These are phyloP conservation scores for Pseudomyrmex gracilis DNA, from an alignment of 1,140 invertebrate species.

Conservation along the genomic window DNA sequence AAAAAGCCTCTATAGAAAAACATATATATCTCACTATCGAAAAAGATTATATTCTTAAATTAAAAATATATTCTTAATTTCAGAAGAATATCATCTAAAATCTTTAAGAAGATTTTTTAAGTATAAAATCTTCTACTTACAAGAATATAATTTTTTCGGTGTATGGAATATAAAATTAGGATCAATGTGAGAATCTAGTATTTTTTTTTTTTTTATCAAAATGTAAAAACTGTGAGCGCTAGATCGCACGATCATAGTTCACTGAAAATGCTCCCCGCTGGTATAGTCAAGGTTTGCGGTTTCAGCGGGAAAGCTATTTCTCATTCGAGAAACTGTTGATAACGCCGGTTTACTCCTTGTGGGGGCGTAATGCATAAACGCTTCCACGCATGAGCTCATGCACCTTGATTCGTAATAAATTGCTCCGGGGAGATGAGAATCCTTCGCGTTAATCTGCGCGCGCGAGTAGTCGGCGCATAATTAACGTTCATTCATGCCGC, in stretches of 20 bases:
- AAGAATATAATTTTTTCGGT: no score
- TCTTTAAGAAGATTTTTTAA: no score
- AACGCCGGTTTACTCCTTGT: conserved; percentile 1
- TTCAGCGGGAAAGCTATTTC: not conserved
- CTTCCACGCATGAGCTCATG: conserved; percentile 68
- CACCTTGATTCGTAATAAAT: conserved; percentile 68
- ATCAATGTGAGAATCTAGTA: not conserved
- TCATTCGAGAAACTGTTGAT: conserved; percentile 38
- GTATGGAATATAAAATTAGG: no score
- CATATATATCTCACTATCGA: no score
- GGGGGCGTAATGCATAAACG: conserved; percentile 46
- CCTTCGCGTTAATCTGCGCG: conserved; percentile 46
- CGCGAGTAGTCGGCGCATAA: conserved; percentile 50
- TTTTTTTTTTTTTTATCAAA: no score
- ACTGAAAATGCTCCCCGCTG: not conserved
- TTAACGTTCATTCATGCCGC: conserved; percentile 67
- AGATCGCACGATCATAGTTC: conserved; percentile 2
- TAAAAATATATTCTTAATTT: no score
- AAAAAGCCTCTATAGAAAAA: no score
- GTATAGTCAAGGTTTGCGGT: not conserved
- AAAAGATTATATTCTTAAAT: no score
- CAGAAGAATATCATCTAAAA: no score
- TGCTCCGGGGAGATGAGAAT: conserved; percentile 65
- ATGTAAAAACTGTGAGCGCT: not conserved
- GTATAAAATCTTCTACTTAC: no score